Conservation (phyloP, 2,888 invertebrate genomes). For the Alitta virens region DNA sequence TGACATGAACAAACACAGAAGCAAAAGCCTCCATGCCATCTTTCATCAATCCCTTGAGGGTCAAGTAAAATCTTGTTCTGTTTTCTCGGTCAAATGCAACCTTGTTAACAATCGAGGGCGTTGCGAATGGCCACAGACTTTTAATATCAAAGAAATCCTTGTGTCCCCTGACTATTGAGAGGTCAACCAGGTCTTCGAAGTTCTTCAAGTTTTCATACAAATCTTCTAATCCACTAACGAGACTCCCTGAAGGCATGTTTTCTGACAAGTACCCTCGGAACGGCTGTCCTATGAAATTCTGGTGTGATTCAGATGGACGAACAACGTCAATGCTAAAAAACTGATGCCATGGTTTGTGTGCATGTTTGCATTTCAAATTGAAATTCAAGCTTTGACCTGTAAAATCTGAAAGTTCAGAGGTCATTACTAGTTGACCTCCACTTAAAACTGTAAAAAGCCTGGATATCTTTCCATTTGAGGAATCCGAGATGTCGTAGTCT, state of each 20-base stretch:
- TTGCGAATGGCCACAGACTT: neutral
- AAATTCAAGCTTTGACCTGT: neutral
- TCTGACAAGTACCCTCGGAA: constrained; percentile 4
- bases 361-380: neutral
- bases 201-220: neutral
- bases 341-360: neutral
- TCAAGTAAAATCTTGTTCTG: neutral
- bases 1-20: neutral
- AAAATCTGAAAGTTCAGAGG: neutral
- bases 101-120: neutral
- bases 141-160: neutral
- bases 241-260: constrained; percentile 2
- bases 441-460: constrained; percentile 3
- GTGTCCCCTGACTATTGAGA: constrained; percentile 2
- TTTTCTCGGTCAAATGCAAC: neutral
- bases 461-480: neutral
- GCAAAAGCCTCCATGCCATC: constrained; percentile 1
- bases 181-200: neutral
- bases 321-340: constrained; percentile 3
- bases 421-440: neutral
- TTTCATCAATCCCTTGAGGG: neutral
- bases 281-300: constrained; percentile 6
- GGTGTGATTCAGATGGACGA: neutral
- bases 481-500: neutral
- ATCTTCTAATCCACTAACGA: neutral